Conservation (phyloP, 1,140 invertebrate species). For the Monomorium pharaonis region DNA sequence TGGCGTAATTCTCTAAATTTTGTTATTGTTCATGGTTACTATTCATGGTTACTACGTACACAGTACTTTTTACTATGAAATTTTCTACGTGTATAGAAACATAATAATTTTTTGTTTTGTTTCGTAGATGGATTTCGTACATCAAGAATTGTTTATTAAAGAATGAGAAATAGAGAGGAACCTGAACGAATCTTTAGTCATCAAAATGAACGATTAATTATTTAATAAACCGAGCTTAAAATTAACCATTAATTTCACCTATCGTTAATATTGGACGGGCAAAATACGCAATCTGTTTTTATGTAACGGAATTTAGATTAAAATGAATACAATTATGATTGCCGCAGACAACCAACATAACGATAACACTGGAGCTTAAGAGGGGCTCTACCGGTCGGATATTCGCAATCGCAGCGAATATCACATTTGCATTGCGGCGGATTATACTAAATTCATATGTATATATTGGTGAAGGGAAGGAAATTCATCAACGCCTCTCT, state of each 20-base stretch:
- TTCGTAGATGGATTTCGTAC: not conserved
- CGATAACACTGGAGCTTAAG: not conserved
- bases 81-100: no score
- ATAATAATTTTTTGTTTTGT: not conserved
- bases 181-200: not conserved
- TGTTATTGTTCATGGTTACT: no score
- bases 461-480: constrained; percentile 37
- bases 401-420: constrained; percentile 25
- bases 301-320: not conserved
- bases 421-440: constrained; percentile 38
- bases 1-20: no score
- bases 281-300: constrained; percentile 4
- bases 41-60: no score
- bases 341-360: not conserved
- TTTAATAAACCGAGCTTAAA: not conserved
- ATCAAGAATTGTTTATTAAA: not conserved
- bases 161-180: not conserved
- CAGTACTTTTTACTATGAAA: no score
- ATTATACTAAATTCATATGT: constrained; percentile 51
- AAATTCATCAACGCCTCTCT: constrained; percentile 42
- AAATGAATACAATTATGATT: constrained; percentile 19
- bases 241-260: not conserved
- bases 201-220: constrained; percentile 2
- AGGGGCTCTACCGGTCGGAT: not conserved
- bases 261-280: not conserved